A percentile compares a stretch with the other conserved stretches of the same genome.
Evolutionary conservation across 2,797 vertebrate genomes (phyloP).

Genomic region (Molothrus ater): DNA sequence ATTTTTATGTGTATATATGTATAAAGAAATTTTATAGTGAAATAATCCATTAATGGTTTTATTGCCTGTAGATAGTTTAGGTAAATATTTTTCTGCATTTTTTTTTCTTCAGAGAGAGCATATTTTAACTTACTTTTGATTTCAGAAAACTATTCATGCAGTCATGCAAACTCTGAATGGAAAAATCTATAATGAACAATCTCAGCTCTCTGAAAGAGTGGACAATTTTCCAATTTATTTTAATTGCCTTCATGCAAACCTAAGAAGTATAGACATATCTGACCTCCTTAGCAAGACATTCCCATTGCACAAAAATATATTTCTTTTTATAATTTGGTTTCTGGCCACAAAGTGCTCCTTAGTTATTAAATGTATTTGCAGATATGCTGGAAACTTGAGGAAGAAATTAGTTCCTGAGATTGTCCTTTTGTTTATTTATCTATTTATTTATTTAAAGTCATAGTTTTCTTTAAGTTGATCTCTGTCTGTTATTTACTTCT

Average conservation of each 20-base stretch:
- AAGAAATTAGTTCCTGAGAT: conserved; percentile 69
- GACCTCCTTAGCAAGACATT: conserved; percentile 53
- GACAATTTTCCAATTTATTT: conserved; percentile 70
- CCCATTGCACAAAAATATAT: conserved; percentile 53
- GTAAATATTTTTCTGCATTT: not conserved
- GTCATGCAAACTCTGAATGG: conserved; percentile 65
- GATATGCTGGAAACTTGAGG: conserved; percentile 74
- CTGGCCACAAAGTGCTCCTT: conserved; percentile 78
- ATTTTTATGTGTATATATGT: conserved; percentile 7
- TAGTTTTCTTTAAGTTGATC: conserved; percentile 55
- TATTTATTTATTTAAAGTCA: not conserved
- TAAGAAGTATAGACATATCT: conserved; percentile 60
- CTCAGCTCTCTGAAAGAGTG: conserved; percentile 37
- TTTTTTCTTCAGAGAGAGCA: conserved; percentile 33
- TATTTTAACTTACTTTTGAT: conserved; percentile 71
- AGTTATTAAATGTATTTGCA: conserved; percentile 71
- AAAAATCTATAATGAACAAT: conserved; percentile 68
- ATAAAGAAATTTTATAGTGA: not conserved
- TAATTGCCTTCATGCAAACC: conserved; percentile 71
- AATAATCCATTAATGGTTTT: conserved; percentile 5
- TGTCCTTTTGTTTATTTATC: not conserved
- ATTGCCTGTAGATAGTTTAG: not conserved
- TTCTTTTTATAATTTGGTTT: conserved; percentile 70
- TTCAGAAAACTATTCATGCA: conserved; percentile 73
- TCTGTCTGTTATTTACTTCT: conserved; percentile 74